These are phyloP conservation scores for Carassius carassius DNA, from an alignment of 2,113 vertebrate species.

Conservation along the genomic window DNA sequence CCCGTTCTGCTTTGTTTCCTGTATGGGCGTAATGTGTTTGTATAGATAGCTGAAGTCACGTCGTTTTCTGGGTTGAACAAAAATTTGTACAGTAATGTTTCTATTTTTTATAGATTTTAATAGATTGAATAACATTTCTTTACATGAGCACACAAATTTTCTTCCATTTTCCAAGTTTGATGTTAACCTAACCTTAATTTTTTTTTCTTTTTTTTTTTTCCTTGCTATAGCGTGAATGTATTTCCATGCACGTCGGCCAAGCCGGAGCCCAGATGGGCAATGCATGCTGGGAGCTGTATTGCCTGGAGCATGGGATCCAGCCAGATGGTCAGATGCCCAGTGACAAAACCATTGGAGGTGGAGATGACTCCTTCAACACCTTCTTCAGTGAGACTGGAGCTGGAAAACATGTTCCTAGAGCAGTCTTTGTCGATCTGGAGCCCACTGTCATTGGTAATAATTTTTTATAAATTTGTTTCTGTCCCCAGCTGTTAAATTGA, in stretches of 20 bases:
- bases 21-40: background rate
- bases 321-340: constrained; percentile 73
- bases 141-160: background rate
- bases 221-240: constrained; percentile 76
- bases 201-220: too few species aligned
- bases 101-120: too few species aligned
- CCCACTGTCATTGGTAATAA: constrained; percentile 70
- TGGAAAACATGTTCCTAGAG: constrained; percentile 71
- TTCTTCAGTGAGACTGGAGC: constrained; percentile 76
- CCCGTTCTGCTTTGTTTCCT: background rate
- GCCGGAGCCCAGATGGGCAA: constrained; percentile 86
- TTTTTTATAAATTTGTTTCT: too few species aligned
- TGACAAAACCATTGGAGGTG: constrained; percentile 69
- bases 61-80: background rate
- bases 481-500: too few species aligned
- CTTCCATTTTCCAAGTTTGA: too few species aligned
- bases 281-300: constrained; percentile 89
- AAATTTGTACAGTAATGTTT: background rate
- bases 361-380: constrained; percentile 74
- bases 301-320: constrained; percentile 87
- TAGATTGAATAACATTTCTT: too few species aligned
- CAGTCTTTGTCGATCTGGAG: constrained; percentile 73
- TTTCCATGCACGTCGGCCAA: constrained; percentile 84
- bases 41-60: background rate
- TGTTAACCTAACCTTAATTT: too few species aligned